A percentile compares a stretch with the other conserved stretches of the same genome.
These are phyloP conservation scores for Melanitta fusca DNA, from an alignment of 2,797 vertebrate species.

Conservation along the genomic window DNA sequence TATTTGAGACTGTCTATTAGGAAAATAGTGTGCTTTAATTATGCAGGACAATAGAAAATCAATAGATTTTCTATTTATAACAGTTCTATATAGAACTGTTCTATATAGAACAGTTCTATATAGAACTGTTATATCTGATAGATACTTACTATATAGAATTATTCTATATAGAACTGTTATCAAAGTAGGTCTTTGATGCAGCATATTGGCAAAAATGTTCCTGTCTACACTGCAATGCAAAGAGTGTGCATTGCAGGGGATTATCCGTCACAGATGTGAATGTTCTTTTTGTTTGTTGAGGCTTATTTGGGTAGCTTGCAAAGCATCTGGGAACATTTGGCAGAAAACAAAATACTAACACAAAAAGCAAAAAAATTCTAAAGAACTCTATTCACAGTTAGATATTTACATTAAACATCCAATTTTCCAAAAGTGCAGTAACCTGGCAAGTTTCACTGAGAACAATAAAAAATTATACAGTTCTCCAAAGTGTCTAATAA, in stretches of 20 bases:
- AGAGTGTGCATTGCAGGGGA: neutral
- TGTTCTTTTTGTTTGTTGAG: neutral
- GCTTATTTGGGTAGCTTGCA: neutral
- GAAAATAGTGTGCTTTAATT: neutral
- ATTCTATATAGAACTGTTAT: neutral
- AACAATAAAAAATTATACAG: neutral
- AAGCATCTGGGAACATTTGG: neutral
- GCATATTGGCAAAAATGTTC: neutral
- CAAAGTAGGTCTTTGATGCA: neutral
- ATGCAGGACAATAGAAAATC: neutral
- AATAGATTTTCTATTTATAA: no score
- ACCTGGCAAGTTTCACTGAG: neutral
- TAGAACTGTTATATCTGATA: no score
- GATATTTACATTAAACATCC: neutral
- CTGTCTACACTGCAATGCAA: neutral
- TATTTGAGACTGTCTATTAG: neutral
- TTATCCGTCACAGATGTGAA: neutral
- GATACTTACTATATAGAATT: no score
- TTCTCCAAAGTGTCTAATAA: neutral
- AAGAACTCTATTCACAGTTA: neutral
- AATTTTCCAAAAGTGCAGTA: neutral
- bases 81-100: no score
- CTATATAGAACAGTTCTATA: no score
- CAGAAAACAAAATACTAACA: neutral
- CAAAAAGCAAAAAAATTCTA: neutral